These are phyloP conservation scores for Drosophila stalkeri DNA, from an alignment of 2,888 invertebrate genomes.

Conservation along the genomic window DNA sequence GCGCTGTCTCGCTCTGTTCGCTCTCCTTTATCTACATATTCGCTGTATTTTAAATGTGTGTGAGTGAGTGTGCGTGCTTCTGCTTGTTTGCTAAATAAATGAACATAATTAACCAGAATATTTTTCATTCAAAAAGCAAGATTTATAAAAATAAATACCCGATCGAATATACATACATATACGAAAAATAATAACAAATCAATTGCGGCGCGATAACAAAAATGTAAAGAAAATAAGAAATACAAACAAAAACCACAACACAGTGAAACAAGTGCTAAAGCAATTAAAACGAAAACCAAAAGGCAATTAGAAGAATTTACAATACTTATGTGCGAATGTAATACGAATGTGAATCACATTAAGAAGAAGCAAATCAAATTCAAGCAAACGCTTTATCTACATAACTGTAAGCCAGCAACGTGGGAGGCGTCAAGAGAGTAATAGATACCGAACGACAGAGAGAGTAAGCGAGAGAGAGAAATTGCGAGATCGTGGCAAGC, in stretches of 20 bases:
- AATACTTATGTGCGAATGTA: constrained; percentile 59
- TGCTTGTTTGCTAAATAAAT: constrained; percentile 20
- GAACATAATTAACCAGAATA: constrained; percentile 35
- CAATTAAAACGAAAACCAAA: constrained; percentile 46
- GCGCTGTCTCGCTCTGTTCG: constrained; percentile 34
- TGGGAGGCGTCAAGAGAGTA: constrained; percentile 51
- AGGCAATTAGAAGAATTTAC: constrained; percentile 52
- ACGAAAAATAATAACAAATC: constrained; percentile 40
- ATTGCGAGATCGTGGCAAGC: constrained; percentile 54
- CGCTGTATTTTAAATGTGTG: constrained; percentile 7
- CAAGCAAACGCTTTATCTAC: constrained; percentile 49
- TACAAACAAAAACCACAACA: constrained; percentile 40
- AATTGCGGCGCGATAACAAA: constrained; percentile 56
- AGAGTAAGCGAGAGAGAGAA: constrained; percentile 17
- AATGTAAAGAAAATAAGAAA: constrained; percentile 11
- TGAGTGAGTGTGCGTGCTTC: constrained; percentile 2
- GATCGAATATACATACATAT: constrained; percentile 43
- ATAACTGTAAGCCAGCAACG: constrained; percentile 60
- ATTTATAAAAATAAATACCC: constrained; percentile 23
- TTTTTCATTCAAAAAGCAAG: constrained; percentile 48
- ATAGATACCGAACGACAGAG: constrained; percentile 17
- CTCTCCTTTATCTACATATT: constrained; percentile 8
- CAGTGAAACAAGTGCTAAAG: constrained; percentile 66
- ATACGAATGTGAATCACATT: constrained; percentile 47
- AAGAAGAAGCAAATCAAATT: constrained; percentile 33